These are phyloP conservation scores for Marmota flaviventris DNA, from an alignment of 2,113 vertebrate species.

Conservation along the genomic window DNA sequence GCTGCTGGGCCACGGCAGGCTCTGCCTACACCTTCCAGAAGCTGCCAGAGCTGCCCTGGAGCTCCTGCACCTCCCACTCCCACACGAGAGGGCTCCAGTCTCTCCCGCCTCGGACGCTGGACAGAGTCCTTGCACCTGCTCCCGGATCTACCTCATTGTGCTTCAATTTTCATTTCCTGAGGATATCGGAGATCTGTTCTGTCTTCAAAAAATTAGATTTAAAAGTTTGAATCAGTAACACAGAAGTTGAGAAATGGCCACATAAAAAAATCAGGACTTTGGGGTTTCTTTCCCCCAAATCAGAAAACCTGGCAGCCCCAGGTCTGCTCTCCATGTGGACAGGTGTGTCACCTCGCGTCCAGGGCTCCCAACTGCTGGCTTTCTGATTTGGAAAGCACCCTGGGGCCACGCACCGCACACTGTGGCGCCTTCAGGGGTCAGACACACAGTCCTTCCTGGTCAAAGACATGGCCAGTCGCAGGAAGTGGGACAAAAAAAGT, in stretches of 20 bases:
- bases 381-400: background rate
- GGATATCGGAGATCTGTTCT: background rate
- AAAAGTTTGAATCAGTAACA: background rate
- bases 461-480: fast-evolving
- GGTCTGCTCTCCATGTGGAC: background rate
- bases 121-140: fast-evolving
- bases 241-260: background rate
- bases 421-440: background rate
- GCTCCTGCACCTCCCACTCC: too few relatives aligned
- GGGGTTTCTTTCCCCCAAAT: background rate
- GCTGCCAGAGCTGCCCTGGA: background rate
- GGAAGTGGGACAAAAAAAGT: fast-evolving
- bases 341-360: background rate
- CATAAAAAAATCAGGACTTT: background rate
- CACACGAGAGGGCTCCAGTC: background rate
- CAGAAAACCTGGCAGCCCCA: background rate
- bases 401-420: fast-evolving
- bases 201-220: background rate
- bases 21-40: background rate
- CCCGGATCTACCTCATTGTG: background rate
- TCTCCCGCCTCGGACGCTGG: background rate
- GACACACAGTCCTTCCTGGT: background rate
- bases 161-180: background rate
- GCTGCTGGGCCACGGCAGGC: background rate
- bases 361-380: background rate